These are phyloP conservation scores for Drosophila colorata DNA, from an alignment of 2,888 invertebrate species.

Conservation along the genomic window DNA sequence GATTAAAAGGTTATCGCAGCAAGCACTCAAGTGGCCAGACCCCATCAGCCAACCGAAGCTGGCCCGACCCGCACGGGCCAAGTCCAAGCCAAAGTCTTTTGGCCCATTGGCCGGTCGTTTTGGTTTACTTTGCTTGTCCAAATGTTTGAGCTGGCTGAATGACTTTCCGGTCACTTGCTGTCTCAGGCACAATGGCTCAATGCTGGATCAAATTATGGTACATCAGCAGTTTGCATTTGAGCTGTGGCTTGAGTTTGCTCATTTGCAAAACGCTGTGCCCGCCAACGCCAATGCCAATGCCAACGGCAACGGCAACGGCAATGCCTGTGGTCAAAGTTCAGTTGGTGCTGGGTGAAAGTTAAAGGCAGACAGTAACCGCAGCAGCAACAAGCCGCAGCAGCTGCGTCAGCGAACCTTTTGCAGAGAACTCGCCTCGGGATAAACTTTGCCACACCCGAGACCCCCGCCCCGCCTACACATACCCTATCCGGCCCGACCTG, in stretches of 20 bases:
- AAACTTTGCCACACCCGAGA: slow-evolving; percentile 1
- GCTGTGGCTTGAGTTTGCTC: slow-evolving; percentile 33
- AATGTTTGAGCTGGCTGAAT: slow-evolving; percentile 26
- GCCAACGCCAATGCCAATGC: slow-evolving; percentile 20
- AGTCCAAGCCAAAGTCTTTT: not conserved
- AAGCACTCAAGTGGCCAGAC: slow-evolving; percentile 7
- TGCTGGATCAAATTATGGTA: slow-evolving; percentile 48
- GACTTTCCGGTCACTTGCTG: slow-evolving; percentile 27
- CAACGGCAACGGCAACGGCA: no score
- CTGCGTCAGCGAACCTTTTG: slow-evolving; percentile 51
- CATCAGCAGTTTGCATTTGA: slow-evolving; percentile 51
- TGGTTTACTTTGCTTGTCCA: slow-evolving; percentile 17
- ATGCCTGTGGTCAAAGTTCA: slow-evolving; percentile 63
- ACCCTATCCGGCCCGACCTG: not conserved
- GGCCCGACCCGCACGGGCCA: slow-evolving; percentile 2
- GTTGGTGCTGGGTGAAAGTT: slow-evolving; percentile 18
- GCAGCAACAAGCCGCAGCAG: slow-evolving; percentile 34
- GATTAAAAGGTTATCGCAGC: slow-evolving; percentile 61
- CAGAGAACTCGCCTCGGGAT: slow-evolving; percentile 5
- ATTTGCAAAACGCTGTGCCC: slow-evolving; percentile 26
- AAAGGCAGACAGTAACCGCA: slow-evolving; percentile 17
- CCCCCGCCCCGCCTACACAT: not conserved
- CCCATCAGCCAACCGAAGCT: not conserved
- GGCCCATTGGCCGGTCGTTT: not conserved
- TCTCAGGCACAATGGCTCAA: slow-evolving; percentile 41